phyloP scores from a whole-genome alignment of 2,888 invertebrate genomes.

The Entomobrya proxima region DNA sequence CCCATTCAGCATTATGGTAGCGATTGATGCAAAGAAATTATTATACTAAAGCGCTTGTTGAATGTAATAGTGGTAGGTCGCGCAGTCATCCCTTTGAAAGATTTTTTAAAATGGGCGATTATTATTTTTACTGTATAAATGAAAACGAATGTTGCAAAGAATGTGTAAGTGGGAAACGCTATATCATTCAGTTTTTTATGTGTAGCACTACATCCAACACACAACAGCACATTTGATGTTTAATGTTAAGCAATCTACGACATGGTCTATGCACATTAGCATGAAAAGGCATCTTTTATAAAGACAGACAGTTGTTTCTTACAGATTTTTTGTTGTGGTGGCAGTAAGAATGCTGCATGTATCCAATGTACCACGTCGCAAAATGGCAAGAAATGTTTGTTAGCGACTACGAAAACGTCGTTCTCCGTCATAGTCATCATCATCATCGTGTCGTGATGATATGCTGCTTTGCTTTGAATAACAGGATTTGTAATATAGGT shows the following conservation, averaged over 20 bases:
- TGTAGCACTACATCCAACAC: background rate
- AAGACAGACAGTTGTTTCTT: slow-evolving; percentile 31
- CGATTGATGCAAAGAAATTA: background rate
- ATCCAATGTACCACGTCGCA: background rate
- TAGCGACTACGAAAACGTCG: slow-evolving; percentile 6
- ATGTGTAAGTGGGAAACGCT: slow-evolving; percentile 39
- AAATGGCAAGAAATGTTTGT: slow-evolving; percentile 8
- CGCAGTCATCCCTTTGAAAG: slow-evolving; percentile 51
- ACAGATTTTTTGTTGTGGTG: slow-evolving; percentile 18
- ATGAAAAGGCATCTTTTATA: slow-evolving; percentile 36
- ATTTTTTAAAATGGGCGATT: slow-evolving; percentile 25
- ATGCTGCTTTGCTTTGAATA: slow-evolving; percentile 68
- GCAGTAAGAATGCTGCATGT: background rate
- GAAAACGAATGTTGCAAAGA: slow-evolving; percentile 66
- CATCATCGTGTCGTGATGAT: slow-evolving; percentile 21
- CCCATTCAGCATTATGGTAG: background rate
- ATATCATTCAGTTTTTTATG: slow-evolving; percentile 10
- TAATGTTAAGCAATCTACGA: slow-evolving; percentile 53
- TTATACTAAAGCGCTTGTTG: background rate
- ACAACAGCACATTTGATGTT: slow-evolving; percentile 13
- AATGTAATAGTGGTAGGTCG: slow-evolving; percentile 27
- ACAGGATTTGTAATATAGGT: slow-evolving; percentile 76
- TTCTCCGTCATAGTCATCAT: background rate
- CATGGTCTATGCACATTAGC: slow-evolving; percentile 45
- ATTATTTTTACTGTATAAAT: slow-evolving; percentile 52